Evolutionary conservation across 2,888 invertebrate species (phyloP).

Genomic region (Lepas anatifera): DNA sequence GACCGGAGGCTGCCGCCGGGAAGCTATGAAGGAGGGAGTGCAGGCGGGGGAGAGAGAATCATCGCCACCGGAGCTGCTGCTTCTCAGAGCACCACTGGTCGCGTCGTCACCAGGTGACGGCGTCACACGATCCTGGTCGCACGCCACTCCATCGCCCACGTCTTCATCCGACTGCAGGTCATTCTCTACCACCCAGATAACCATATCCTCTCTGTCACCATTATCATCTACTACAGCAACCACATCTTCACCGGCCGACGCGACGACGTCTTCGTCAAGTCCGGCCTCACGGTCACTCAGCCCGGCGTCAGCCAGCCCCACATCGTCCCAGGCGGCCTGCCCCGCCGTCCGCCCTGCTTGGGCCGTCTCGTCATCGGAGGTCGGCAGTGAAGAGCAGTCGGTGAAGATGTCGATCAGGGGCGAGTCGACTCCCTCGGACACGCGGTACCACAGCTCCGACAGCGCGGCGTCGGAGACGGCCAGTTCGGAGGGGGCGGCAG

Average conservation of each 20-base stretch:
- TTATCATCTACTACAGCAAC: too few species aligned
- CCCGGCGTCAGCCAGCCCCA: background rate
- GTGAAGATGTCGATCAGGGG: slow-evolving; percentile 4
- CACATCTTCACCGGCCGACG: background rate
- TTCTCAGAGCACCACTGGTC: too few species aligned
- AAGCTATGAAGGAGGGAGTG: background rate
- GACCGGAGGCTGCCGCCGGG: background rate
- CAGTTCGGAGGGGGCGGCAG: too few species aligned
- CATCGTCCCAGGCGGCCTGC: background rate
- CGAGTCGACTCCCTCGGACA: background rate
- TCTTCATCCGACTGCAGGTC: background rate
- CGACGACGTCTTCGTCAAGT: background rate
- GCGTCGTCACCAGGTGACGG: background rate
- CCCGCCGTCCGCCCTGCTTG: background rate
- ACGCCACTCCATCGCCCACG: background rate
- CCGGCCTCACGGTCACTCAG: background rate
- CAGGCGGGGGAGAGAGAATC: background rate
- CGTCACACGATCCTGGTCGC: background rate
- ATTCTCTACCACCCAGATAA: slow-evolving; percentile 5
- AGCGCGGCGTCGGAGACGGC: too few species aligned
- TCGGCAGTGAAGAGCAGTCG: background rate
- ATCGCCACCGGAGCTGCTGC: too few species aligned
- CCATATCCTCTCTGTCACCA: background rate
- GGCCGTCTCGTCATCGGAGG: background rate
- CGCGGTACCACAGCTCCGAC: too few species aligned